Evolutionary conservation across 2,888 invertebrate genomes (phyloP).

Genomic region (Sialis fuliginosa): DNA sequence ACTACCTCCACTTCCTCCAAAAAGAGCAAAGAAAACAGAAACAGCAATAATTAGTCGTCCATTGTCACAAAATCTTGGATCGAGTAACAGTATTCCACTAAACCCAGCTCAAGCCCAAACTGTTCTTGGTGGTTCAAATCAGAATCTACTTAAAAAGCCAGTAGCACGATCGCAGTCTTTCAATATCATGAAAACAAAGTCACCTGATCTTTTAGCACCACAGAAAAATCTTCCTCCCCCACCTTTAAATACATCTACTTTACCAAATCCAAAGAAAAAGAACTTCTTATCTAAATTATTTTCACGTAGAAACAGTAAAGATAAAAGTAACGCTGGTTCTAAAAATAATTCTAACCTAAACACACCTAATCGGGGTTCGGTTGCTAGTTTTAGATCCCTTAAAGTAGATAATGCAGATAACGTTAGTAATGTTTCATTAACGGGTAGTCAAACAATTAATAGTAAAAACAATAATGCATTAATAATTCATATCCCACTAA

Average conservation of each 20-base stretch:
- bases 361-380: slow-evolving; percentile 6
- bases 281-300: slow-evolving; percentile 47
- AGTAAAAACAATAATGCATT: slow-evolving; percentile 30
- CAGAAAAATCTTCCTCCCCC: slow-evolving; percentile 36
- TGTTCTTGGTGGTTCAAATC: slow-evolving; percentile 13
- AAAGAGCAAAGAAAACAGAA: slow-evolving; percentile 44
- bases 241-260: slow-evolving; percentile 21
- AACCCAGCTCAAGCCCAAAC: slow-evolving; percentile 13
- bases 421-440: not conserved
- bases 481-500: slow-evolving; percentile 47
- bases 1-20: slow-evolving; percentile 66
- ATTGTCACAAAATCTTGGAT: slow-evolving; percentile 8
- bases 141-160: slow-evolving; percentile 12
- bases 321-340: slow-evolving; percentile 20
- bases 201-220: slow-evolving; percentile 21
- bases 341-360: slow-evolving; percentile 5
- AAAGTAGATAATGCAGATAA: slow-evolving; percentile 13
- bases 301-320: slow-evolving; percentile 33
- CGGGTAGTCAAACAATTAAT: slow-evolving; percentile 8
- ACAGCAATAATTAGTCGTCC: slow-evolving; percentile 20
- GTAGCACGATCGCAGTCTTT: slow-evolving; percentile 19
- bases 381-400: slow-evolving; percentile 19
- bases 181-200: slow-evolving; percentile 15
- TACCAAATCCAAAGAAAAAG: slow-evolving; percentile 39
- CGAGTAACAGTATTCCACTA: slow-evolving; percentile 13